Base-by-base conservation (phyloP, 2,888 invertebrate species). In the Macaria notata region DNA sequence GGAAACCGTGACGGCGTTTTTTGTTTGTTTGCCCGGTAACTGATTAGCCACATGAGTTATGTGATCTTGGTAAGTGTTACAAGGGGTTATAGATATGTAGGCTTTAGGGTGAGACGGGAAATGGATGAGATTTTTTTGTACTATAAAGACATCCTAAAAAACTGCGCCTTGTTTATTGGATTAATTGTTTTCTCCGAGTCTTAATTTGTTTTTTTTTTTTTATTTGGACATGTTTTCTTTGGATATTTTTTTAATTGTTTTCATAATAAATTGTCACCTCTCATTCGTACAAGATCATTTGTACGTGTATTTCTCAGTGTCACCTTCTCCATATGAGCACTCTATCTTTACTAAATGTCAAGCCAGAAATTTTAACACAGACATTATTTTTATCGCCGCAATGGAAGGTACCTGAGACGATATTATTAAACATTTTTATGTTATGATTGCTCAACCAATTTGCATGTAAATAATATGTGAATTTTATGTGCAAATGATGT, bases 391-490 rank as follows among this genome's bases (percentile, higher is more conserved):
- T 74, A 73, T 74, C 69, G 70, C 71, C 71, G 67, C 69, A 73
- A 71, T 74, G 71, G 69, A 71, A 64, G 66, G 71, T 33, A 62
- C 64, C 69, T 66, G 70, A 76, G 76, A 76, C 75, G 76, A 75
- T 75, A 33, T 76, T 77, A 78, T 79, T 75, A 79, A 83, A 81
- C 65, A 78, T 80, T 48, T 76, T 82, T 79, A 81, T 83, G 81
- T 81, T 86, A 83, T 83, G 82, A 82, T 84, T 84, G 81, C 78
- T 82, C 81, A 79, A 70, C 71, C 81, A 81, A 86, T 88, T 86
- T 85, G 79, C 84, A 85, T 86, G 75, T 79, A 78, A 83, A 83
- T 86, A 84, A 80, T 79, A 79, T 78, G 72, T 65, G 76, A 75
- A 81, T 79, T 87, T 86, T 86, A 86, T 84, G 76, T 73, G 76